Conservation (phyloP, 2,888 invertebrate genomes). For the Phyllotreta cruciferae region DNA sequence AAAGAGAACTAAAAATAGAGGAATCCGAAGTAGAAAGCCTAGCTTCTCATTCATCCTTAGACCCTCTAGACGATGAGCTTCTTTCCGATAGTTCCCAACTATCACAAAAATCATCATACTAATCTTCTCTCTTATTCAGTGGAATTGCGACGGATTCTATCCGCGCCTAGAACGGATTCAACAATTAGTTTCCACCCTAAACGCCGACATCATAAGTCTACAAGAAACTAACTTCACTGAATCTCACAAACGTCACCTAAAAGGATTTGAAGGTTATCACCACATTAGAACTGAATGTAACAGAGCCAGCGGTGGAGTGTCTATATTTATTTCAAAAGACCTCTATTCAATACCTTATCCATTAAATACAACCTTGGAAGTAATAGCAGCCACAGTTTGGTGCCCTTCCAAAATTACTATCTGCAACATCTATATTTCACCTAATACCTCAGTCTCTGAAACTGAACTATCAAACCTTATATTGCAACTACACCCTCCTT, state of each 20-base stretch:
- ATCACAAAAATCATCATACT: neutral
- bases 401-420: constrained; percentile 11
- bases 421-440: constrained; percentile 9
- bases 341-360: constrained; percentile 4
- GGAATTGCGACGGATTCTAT: constrained; percentile 24
- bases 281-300: constrained; percentile 1
- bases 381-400: neutral
- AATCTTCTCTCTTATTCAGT: constrained; percentile 11
- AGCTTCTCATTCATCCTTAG: neutral
- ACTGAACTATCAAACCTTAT: neutral
- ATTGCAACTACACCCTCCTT: constrained; percentile 4
- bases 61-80: no score
- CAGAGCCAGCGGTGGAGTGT: constrained; percentile 4
- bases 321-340: constrained; percentile 4
- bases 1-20: neutral
- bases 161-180: constrained; percentile 5
- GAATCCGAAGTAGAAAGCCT: neutral
- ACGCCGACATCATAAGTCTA: constrained; percentile 2
- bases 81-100: no score
- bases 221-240: constrained; percentile 17
- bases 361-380: constrained; percentile 15
- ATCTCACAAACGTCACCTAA: constrained; percentile 15
- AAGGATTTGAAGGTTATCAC: constrained; percentile 8
- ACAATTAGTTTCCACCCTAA: neutral
- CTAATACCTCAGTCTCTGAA: neutral